Base-by-base conservation (phyloP, 2,113 vertebrate species). In the Calyptomena viridis region DNA sequence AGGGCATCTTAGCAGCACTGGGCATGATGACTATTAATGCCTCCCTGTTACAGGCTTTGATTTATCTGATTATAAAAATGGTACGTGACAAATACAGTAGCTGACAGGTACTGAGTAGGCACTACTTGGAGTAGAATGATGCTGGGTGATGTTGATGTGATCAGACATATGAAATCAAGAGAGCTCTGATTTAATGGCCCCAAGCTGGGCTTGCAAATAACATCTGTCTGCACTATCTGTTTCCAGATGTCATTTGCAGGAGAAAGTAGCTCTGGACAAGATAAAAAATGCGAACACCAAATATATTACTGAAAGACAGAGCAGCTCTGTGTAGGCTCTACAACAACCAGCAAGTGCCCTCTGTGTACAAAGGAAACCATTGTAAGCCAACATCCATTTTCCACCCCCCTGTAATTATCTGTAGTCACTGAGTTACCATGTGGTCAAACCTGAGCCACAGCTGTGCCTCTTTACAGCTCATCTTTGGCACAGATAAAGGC, bases 341-440 rank as follows among this genome's bases (percentile, higher is more conserved):
- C 1, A 74, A 75, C 56, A 52, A 56, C 42, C 15, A 56, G 30
- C 30, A 16, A 60, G 52, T 2, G 47, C 12, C 2, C 31, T 67
- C n/a, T 49, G 31, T 18, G 25, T 23, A 17, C 44, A 47, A 8
- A 77, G 33, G 49, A 47, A 89, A 55, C 21, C 4, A 1, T 0
- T 5, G 11, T 5, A 46, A 40, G 16, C 15, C 35, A 58, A 27
- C 19, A 55, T 16, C 11, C 28, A 24, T 2, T 42, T 79, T 72
- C 76, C 58, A n/a, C 7, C 1, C 1, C 31, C 1, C 1, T 8
- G 15, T 52, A 44, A 58, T 35, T 37, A 46, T 22, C 39, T 30
- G 17, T 31, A 46, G 23, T 40, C 73, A 47, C 44, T 0, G 0
- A 58, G 53, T 55, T 73, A 67, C 66, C 0, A 0, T 4, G 5